Percentiles rank a stretch among this genome's conserved stretches.
Evolutionary conservation across 2,113 vertebrate genomes (phyloP).

Genomic region (Saccopteryx bilineata): DNA sequence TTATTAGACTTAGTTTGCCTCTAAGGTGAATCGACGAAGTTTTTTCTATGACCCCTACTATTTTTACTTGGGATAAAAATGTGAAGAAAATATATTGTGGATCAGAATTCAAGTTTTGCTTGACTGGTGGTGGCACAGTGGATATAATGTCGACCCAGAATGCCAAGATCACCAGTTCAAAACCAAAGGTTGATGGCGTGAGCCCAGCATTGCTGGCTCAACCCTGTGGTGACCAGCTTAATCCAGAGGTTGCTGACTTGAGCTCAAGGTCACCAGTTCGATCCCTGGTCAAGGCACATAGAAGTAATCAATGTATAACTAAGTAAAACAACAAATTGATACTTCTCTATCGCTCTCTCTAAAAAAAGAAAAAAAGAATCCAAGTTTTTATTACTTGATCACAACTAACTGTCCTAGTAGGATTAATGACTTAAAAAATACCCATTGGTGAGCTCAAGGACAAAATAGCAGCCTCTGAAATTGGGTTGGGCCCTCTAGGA

Average conservation of each 20-base stretch:
- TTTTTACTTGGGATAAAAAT: not conserved
- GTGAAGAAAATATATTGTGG: not conserved
- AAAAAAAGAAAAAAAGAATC: not conserved
- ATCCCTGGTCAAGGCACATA: no score
- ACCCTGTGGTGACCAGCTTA: no score
- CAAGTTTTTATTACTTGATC: not conserved
- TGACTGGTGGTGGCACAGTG: no score
- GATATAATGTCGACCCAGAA: no score
- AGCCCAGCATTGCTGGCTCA: no score
- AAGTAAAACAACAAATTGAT: no score
- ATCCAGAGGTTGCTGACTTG: no score
- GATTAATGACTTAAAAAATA: not conserved
- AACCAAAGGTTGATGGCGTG: no score
- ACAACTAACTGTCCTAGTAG: not conserved
- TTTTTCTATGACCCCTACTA: not conserved
- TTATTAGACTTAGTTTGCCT: not conserved
- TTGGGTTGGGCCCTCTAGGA: not conserved
- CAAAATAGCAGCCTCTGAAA: not conserved
- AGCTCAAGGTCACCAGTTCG: no score
- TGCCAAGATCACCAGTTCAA: no score
- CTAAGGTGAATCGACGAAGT: not conserved
- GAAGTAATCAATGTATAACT: no score
- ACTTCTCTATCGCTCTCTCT: no score
- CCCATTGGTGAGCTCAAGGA: accelerated
- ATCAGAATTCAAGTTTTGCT: not conserved